A percentile compares a stretch with the other conserved stretches of the same genome.
Evolutionary conservation across 1,140 invertebrate species (phyloP).

Genomic region (Tetragonula clypearis): DNA sequence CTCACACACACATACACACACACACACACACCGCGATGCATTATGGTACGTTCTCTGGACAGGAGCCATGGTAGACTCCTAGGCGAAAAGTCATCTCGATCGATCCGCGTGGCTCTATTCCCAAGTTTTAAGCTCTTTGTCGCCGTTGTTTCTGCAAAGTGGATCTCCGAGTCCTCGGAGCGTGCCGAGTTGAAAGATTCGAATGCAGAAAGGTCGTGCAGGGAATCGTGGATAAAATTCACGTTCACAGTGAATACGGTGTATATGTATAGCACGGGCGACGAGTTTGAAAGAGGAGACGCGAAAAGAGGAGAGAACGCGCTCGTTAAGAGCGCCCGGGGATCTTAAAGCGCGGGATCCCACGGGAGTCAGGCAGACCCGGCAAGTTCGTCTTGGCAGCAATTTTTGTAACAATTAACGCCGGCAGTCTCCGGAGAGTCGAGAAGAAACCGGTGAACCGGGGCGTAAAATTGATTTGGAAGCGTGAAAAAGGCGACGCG

Average conservation of each 20-base stretch:
- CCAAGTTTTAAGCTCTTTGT: conserved; percentile 9
- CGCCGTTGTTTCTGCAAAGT: not conserved
- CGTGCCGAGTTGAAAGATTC: not conserved
- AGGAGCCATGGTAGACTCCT: not conserved
- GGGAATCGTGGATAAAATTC: not conserved
- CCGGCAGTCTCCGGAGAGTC: too few relatives aligned
- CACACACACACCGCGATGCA: too few relatives aligned
- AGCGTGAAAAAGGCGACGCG: not conserved
- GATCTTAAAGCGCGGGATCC: too few relatives aligned
- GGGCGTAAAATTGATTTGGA: conserved; percentile 6
- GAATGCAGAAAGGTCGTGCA: not conserved
- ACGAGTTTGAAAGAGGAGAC: not conserved
- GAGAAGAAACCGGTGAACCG: not conserved
- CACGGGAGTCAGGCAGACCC: too few relatives aligned
- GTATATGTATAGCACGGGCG: too few relatives aligned
- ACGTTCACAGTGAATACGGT: not conserved
- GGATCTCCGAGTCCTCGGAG: not conserved
- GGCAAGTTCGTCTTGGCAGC: not conserved
- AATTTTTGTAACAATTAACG: not conserved
- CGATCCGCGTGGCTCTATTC: not conserved
- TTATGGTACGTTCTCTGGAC: not conserved
- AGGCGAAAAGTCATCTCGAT: not conserved
- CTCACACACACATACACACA: too few relatives aligned
- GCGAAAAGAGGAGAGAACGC: not conserved
- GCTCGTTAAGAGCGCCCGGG: not conserved